Conservation (phyloP, 2,113 vertebrate genomes). For the Gambusia affinis region DNA sequence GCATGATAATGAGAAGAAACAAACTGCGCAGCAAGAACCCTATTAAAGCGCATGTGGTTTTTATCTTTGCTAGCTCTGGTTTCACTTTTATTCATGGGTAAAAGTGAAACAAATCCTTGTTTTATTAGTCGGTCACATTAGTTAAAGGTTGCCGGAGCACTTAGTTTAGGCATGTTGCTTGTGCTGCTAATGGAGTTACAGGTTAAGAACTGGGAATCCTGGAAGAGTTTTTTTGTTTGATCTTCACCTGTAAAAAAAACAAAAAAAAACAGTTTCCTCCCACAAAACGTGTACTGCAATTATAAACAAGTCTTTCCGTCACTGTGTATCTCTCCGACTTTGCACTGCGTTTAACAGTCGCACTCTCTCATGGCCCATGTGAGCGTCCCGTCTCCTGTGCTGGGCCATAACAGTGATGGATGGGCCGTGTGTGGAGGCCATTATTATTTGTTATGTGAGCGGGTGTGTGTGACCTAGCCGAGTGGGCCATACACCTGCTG, state of each 20-base stretch:
- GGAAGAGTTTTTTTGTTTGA: not conserved
- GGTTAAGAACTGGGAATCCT: conserved; percentile 2
- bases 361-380: conserved; percentile 61
- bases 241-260: too few relatives aligned
- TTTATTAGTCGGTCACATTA: not conserved
- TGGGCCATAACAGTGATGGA: conserved; percentile 92
- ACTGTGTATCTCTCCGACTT: conserved; percentile 52
- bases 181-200: not conserved
- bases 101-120: not conserved
- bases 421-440: conserved; percentile 90
- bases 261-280: not conserved
- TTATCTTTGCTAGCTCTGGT: not conserved
- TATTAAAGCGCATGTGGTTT: conserved; percentile 48
- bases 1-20: not conserved
- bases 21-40: not conserved
- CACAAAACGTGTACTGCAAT: not conserved
- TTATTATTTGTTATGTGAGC: conserved; percentile 99
- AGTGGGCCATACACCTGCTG: conserved; percentile 95
- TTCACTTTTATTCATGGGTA: not conserved
- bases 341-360: conserved; percentile 26
- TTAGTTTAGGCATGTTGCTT: not conserved
- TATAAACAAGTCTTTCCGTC: conserved; percentile 42
- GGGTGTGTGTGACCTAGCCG: conserved; percentile 87
- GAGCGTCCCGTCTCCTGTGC: conserved; percentile 80
- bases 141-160: not conserved